Percentiles rank a stretch among this genome's conserved stretches.
phyloP scores from a whole-genome alignment of 2,797 vertebrate genomes.

The Glossophaga mutica region DNA sequence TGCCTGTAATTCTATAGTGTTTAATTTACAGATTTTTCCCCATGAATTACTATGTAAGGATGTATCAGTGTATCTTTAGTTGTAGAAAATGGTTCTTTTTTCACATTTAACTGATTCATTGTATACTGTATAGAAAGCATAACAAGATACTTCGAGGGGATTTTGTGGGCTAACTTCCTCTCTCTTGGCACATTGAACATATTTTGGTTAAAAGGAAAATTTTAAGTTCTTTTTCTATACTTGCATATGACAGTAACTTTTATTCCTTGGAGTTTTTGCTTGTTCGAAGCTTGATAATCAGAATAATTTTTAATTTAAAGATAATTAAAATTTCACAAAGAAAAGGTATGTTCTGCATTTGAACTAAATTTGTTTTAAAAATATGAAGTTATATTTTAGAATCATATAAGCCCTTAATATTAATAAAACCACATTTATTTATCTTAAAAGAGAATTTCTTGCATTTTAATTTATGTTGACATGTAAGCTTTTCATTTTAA shows the following conservation, averaged over 20 bases:
- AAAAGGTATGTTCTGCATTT: background rate
- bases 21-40: background rate
- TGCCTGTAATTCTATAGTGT: background rate
- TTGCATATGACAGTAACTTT: background rate
- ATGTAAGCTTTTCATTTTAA: background rate
- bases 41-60: background rate
- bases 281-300: background rate
- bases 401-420: background rate
- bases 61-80: background rate
- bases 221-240: background rate
- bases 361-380: constrained; percentile 30
- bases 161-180: constrained; percentile 11
- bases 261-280: background rate
- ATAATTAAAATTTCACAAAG: constrained; percentile 27
- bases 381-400: background rate
- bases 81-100: background rate
- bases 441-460: background rate
- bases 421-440: constrained; percentile 27
- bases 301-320: constrained; percentile 38
- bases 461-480: constrained; percentile 27
- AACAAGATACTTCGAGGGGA: background rate
- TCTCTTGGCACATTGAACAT: background rate
- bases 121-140: background rate
- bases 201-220: constrained; percentile 31
- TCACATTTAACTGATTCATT: background rate